Base-by-base conservation (phyloP, 2,888 invertebrate genomes). In the Mimas tiliae region DNA sequence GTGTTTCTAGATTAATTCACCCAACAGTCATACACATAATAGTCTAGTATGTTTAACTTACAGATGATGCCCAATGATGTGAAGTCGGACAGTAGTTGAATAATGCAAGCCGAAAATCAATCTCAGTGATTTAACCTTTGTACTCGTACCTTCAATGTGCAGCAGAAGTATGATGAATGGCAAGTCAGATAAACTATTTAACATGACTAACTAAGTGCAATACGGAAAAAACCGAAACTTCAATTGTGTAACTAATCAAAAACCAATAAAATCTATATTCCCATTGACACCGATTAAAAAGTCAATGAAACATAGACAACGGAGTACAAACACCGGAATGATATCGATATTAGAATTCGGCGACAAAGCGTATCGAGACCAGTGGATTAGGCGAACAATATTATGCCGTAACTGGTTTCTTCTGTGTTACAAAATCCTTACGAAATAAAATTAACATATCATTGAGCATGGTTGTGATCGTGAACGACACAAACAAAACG, bases 371-470 rank as follows among this genome's bases (percentile, higher is more conserved):
- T 66, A 62, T 70, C 70, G 64, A 72, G 70, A 69, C 65, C 67
- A 69, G 27, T 63, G 65, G 34, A 69, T 70, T 74, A 73, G 69
- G 71, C 70, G 76, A 77, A 77, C 67, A 70, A 69, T 73, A 70
- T 69, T 73, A 74, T 72, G 72, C 73, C 68, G 76, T 74, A 76
- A 84, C 84, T 85, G 70, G 76, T 85, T 87, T 81, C 9, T 74
- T 67, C 38, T 50, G 38, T 53, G 74, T 82, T 81, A 77, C 79
- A 70, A 78, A 81, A 81, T 74, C 69, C 27, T 74, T 84, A 84
- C 81, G 72, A 84, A 79, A 86, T 78, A 71, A 77, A 74, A 84
- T 84, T 82, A 84, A 74, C 84, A 86, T 87, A 81, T 85, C 81
- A 87, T 84, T 87, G 86, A 84, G 85, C 86, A 79, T 84, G 83